Conservation (phyloP, 2,888 invertebrate species). For the Drosophila algonquin region DNA sequence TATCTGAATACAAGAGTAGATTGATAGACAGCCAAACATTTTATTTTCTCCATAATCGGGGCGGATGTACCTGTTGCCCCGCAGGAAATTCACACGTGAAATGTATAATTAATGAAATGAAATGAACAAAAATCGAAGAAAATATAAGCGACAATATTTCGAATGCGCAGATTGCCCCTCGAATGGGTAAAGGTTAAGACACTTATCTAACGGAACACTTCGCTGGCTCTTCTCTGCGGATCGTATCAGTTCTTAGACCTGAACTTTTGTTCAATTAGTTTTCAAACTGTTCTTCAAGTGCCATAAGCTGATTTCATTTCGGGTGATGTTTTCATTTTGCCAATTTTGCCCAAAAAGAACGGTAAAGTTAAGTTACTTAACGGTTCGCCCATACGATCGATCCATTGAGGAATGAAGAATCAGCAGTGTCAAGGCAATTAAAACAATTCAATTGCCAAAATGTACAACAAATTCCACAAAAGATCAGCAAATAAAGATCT, state of each 20-base stretch:
- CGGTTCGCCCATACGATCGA: background rate
- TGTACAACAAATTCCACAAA: conserved; percentile 16
- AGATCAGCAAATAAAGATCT: background rate
- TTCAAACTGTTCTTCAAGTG: conserved; percentile 21
- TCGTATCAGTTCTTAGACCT: background rate
- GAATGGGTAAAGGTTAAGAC: conserved; percentile 16
- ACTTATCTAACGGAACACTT: conserved; percentile 34
- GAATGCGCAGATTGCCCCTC: background rate
- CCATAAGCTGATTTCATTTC: conserved; percentile 34
- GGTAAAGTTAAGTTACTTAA: conserved; percentile 25
- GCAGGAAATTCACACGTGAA: conserved; percentile 82
- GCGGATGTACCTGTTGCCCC: conserved; percentile 50
- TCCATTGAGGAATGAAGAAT: background rate
- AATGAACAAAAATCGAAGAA: conserved; percentile 28
- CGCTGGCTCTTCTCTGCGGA: background rate
- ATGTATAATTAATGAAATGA: conserved; percentile 74
- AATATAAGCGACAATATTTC: background rate
- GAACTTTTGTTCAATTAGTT: conserved; percentile 6
- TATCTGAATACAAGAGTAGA: conserved; percentile 18
- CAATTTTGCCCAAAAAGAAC: conserved; percentile 1
- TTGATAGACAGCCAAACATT: conserved; percentile 18
- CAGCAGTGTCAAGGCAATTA: conserved; percentile 36
- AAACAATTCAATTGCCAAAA: conserved; percentile 33
- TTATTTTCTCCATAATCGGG: conserved; percentile 11
- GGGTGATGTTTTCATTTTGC: conserved; percentile 10